Evolutionary conservation across 2,888 invertebrate species (phyloP), one percentile per base, ranked within the genome.

Genomic region (Ornithoptera priamus): DNA sequence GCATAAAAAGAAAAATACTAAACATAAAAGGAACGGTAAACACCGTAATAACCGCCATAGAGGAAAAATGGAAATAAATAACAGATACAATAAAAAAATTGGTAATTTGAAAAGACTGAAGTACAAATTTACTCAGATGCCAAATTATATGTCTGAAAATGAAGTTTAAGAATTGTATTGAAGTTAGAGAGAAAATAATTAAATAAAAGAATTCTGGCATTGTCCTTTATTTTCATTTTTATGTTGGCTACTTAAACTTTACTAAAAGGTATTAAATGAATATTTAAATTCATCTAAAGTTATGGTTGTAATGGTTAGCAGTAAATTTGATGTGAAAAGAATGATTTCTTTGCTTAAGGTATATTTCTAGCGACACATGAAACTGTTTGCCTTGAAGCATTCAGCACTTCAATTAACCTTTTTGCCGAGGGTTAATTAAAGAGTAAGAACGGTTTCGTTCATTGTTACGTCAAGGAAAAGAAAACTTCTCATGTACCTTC

Each of bases 391-490:
- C 63, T 58, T 53, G 61, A 57, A 63, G 39, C 56, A 46, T 63
- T 53, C 53, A 50, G 56, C 60, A 30, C 63, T 67, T 67, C 67
- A 70, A 70, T 70, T 70, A 70, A 64, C 70, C 70, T 70, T 67
- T 64, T 18, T 58, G 15, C 8, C 42, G 20, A 57, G 67, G 42
- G 67, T 36, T 67, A 67, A 70, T 64, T 67, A 67, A 67, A 67
- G 64, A 67, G 60, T 10, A 46, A 20, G 17, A 64, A 63, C 61
- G n/a, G 66, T 64, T 64, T 30, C 46, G 46, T 70, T 22, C 30
- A 66, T 50, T 70, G 57, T 70, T 60, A 67, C 60, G 61, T 60
- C 63, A 70, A 56, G 18, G 70, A 50, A 59, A 67, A 64, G n/a
- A 64, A 59, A 53, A 36, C 59, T 24, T 22, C 63, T 70, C 58